A percentile compares a stretch with the other conserved stretches of the same genome.
Evolutionary conservation across 2,113 vertebrate species (phyloP).

Genomic region (Condylura cristata): DNA sequence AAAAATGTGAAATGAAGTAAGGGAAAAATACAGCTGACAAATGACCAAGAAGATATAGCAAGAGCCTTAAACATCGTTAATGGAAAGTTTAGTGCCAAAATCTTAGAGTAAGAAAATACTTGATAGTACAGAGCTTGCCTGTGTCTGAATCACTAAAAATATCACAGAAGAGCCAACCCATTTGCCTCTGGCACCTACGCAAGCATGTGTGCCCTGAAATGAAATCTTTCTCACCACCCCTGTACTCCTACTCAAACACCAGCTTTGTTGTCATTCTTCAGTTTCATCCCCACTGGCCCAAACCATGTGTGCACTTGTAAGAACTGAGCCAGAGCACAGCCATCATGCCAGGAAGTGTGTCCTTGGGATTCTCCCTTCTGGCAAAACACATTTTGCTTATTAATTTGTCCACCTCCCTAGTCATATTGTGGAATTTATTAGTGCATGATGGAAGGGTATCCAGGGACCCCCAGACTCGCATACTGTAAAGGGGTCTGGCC

Average conservation of each 20-base stretch:
- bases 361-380: background rate
- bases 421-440: background rate
- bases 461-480: no score
- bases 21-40: conserved; percentile 39
- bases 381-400: background rate
- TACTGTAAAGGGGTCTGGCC: no score
- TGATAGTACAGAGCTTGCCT: background rate
- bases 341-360: background rate
- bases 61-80: conserved; percentile 48
- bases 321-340: background rate
- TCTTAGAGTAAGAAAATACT: conserved; percentile 13
- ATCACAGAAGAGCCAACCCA: background rate
- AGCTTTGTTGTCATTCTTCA: background rate
- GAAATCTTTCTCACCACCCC: background rate
- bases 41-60: conserved; percentile 22
- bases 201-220: background rate
- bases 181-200: background rate
- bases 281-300: background rate
- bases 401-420: background rate
- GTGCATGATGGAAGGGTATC: no score
- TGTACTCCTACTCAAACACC: background rate
- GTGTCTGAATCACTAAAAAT: conserved; percentile 14
- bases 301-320: background rate
- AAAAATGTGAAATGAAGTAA: conserved; percentile 60
- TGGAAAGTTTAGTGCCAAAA: conserved; percentile 23